Percentiles rank a stretch among this genome's conserved stretches.
phyloP scores from a whole-genome alignment of 2,888 invertebrate genomes.

The Synergus laeviventris region DNA sequence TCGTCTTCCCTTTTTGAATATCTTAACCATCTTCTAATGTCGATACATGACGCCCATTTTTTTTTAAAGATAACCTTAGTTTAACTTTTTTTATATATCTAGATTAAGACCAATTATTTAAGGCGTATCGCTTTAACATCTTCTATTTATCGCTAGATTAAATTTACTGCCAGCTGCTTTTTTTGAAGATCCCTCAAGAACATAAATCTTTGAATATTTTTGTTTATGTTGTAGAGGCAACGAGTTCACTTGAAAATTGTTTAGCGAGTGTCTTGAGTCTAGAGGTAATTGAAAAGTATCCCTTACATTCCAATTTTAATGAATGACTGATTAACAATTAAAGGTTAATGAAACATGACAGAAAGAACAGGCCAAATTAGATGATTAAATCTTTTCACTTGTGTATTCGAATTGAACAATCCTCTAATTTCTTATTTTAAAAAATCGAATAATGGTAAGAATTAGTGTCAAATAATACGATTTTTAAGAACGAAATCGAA shows the following conservation, averaged over 20 bases:
- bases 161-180: constrained; percentile 1
- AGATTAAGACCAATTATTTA: constrained; percentile 3
- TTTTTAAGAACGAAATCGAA: constrained; percentile 22
- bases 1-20: neutral
- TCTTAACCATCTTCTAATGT: neutral
- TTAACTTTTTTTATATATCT: constrained; percentile 3
- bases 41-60: neutral
- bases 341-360: constrained; percentile 5
- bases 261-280: constrained; percentile 18
- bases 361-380: constrained; percentile 26
- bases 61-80: neutral
- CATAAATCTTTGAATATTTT: neutral
- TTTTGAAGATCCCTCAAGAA: neutral
- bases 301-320: constrained; percentile 39
- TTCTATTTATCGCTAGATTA: neutral
- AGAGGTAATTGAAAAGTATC: constrained; percentile 15
- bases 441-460: neutral
- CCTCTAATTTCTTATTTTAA: neutral
- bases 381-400: neutral
- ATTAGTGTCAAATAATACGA: neutral
- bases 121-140: neutral
- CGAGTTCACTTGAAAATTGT: neutral
- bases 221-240: neutral
- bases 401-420: neutral
- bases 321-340: constrained; percentile 34